phyloP scores from a whole-genome alignment of 2,797 vertebrate genomes.

The Scarus forsteni region DNA sequence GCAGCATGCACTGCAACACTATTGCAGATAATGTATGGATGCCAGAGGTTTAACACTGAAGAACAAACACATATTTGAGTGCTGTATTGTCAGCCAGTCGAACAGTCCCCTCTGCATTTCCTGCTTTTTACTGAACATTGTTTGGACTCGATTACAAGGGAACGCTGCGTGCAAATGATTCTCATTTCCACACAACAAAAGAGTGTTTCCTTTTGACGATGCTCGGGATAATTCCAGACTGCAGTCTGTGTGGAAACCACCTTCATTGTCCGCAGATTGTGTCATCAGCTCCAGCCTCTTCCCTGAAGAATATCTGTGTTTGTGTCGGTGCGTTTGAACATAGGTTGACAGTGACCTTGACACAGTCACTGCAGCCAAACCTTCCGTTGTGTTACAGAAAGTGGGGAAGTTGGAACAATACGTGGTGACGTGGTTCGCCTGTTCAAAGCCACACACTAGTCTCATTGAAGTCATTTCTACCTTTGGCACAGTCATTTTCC shows the following conservation, averaged over 20 bases:
- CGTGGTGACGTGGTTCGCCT: conserved; percentile 31
- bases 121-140: conserved; percentile 30
- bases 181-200: conserved; percentile 56
- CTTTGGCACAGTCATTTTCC: conserved; percentile 48
- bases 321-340: conserved; percentile 39
- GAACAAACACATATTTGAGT: conserved; percentile 4
- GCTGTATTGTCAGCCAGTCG: neutral
- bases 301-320: conserved; percentile 53
- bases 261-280: conserved; percentile 57
- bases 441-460: conserved; percentile 37
- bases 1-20: conserved; percentile 32
- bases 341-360: conserved; percentile 55
- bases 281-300: conserved; percentile 57
- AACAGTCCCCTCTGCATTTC: conserved; percentile 37
- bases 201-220: conserved; percentile 50
- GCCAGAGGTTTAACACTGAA: conserved; percentile 34
- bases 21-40: conserved; percentile 23
- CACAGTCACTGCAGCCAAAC: conserved; percentile 36
- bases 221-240: conserved; percentile 28
- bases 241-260: conserved; percentile 66
- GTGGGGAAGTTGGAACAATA: conserved; percentile 71
- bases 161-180: conserved; percentile 29
- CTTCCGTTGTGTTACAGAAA: conserved; percentile 33
- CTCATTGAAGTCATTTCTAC: conserved; percentile 22
- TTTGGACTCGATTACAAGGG: conserved; percentile 53